Evolutionary conservation across 1,140 invertebrate species (phyloP).

Genomic region (Cylas formicarius): DNA sequence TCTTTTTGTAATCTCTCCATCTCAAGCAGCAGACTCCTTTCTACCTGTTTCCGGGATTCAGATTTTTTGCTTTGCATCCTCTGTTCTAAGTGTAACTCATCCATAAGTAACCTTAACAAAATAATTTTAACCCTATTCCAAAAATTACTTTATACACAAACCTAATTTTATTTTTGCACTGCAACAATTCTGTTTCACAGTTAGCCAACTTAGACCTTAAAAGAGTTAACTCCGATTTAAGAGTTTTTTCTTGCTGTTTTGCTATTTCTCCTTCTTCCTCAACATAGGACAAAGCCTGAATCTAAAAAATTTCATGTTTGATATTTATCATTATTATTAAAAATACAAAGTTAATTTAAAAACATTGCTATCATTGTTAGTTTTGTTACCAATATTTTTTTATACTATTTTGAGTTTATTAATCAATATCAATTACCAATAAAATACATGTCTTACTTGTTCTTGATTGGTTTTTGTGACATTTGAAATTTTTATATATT

Average conservation of each 20-base stretch:
- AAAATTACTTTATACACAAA: slow-evolving; percentile 40
- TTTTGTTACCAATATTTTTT: no score
- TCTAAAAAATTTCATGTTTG: slow-evolving; percentile 47
- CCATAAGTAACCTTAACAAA: slow-evolving; percentile 49
- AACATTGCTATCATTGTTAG: no score
- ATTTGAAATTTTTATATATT: slow-evolving; percentile 70
- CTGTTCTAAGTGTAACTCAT: slow-evolving; percentile 54
- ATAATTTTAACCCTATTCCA: slow-evolving; percentile 2
- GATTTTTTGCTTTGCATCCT: slow-evolving; percentile 42
- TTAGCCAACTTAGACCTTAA: slow-evolving; percentile 76
- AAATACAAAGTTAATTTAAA: neutral
- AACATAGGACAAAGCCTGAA: slow-evolving; percentile 67
- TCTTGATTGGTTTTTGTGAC: slow-evolving; percentile 66
- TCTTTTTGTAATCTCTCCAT: slow-evolving; percentile 74
- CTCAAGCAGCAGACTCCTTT: slow-evolving; percentile 67
- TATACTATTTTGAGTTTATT: neutral
- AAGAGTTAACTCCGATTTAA: slow-evolving; percentile 77
- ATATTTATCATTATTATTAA: no score
- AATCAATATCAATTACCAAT: neutral
- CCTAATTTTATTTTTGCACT: slow-evolving; percentile 84
- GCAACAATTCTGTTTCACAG: slow-evolving; percentile 79
- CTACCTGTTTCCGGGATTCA: slow-evolving; percentile 56
- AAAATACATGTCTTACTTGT: slow-evolving; percentile 48
- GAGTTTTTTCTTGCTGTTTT: slow-evolving; percentile 77
- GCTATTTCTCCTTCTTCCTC: slow-evolving; percentile 84